A percentile compares a stretch with the other conserved stretches of the same genome.
phyloP scores from a whole-genome alignment of 1,140 invertebrate genomes.

The Drosophila pallidifrons region DNA sequence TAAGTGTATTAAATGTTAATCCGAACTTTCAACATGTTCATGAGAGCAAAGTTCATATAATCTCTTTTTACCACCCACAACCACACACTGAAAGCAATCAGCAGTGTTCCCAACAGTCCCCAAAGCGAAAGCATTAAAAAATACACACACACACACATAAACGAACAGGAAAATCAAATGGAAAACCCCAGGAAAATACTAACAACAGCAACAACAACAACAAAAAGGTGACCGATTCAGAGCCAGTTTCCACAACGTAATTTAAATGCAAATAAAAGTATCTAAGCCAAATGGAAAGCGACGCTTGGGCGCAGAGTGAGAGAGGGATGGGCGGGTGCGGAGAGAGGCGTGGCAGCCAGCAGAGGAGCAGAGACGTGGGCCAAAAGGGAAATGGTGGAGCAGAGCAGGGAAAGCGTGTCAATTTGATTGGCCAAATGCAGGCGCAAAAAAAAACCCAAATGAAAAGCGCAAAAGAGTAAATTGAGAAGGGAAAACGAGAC shows the following conservation, averaged over 20 bases:
- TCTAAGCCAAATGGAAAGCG: slow-evolving; percentile 49
- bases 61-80: slow-evolving; percentile 3
- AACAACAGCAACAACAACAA: slow-evolving; percentile 25
- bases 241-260: slow-evolving; percentile 56
- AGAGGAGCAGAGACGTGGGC: background rate
- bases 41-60: slow-evolving; percentile 3
- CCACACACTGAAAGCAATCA: slow-evolving; percentile 3
- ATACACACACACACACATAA: background rate
- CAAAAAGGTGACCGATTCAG: slow-evolving; percentile 43
- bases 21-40: slow-evolving; percentile 11
- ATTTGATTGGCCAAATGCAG: slow-evolving; percentile 61
- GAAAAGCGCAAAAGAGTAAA: slow-evolving; percentile 33
- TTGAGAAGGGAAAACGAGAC: background rate
- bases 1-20: slow-evolving; percentile 16
- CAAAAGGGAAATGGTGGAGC: slow-evolving; percentile 19
- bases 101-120: slow-evolving; percentile 10
- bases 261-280: slow-evolving; percentile 74
- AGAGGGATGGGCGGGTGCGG: background rate
- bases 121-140: slow-evolving; percentile 23
- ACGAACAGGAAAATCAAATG: slow-evolving; percentile 43
- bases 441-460: slow-evolving; percentile 28
- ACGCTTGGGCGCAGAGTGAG: background rate
- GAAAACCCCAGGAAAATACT: slow-evolving; percentile 29
- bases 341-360: slow-evolving; percentile 11
- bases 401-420: slow-evolving; percentile 62